Conservation (phyloP, 2,888 invertebrate species). For the Lordiphosa andalusiaca region DNA sequence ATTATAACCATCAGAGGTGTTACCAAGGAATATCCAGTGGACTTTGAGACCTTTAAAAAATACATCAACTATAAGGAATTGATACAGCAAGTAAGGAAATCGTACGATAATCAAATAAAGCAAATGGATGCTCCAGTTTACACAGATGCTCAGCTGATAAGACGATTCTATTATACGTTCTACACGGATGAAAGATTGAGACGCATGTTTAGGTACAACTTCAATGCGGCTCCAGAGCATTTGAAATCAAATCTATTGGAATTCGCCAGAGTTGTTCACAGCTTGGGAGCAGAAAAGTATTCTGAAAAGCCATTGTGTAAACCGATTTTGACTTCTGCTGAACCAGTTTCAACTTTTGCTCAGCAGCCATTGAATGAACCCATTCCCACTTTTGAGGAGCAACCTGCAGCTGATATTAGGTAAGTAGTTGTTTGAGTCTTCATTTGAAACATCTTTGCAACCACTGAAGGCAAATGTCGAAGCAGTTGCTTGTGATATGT, state of each 20-base stretch:
- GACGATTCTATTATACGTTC: slow-evolving; percentile 23
- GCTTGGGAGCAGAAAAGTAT: no score
- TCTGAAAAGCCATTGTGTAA: no score
- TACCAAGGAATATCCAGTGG: neutral
- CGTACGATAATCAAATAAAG: neutral
- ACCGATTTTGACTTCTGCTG: no score
- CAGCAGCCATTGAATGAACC: no score
- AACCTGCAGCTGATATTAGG: no score
- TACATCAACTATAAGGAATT: slow-evolving; percentile 5
- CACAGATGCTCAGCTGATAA: slow-evolving; percentile 1
- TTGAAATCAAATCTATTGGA: slow-evolving; percentile 5
- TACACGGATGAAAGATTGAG: slow-evolving; percentile 17
- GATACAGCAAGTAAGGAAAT: neutral
- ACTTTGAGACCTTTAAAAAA: neutral
- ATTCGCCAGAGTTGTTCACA: slow-evolving; percentile 2
- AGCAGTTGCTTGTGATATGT: no score
- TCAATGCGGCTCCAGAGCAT: slow-evolving; percentile 25
- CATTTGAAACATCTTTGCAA: no score
- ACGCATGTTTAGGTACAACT: slow-evolving; percentile 17
- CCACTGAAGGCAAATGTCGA: no score
- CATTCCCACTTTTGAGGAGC: no score
- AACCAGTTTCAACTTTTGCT: no score
- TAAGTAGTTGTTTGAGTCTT: no score
- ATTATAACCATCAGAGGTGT: neutral
- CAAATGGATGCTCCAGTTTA: no score